These are phyloP conservation scores for Junco hyemalis DNA, from an alignment of 2,113 vertebrate genomes.

Conservation along the genomic window DNA sequence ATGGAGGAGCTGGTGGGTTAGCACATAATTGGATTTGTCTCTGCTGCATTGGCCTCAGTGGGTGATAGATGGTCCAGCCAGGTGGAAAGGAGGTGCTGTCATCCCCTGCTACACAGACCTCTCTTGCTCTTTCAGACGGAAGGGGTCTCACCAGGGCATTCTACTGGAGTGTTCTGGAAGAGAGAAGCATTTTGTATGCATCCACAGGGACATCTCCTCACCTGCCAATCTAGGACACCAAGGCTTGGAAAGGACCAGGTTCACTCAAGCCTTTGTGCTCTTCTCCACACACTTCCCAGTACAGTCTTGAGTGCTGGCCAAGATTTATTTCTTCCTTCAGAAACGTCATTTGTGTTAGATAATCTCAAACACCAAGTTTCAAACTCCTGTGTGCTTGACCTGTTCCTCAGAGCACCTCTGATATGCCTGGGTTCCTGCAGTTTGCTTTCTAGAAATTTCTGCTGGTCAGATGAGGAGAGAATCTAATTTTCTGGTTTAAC, in stretches of 20 bases:
- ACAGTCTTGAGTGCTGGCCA: neutral
- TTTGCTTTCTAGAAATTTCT: neutral
- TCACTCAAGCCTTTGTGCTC: neutral
- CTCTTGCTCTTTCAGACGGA: fast-evolving
- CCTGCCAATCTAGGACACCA: neutral
- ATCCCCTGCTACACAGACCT: neutral
- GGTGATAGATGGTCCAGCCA: neutral
- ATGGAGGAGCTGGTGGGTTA: neutral
- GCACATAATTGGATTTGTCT: neutral
- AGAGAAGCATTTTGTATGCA: neutral
- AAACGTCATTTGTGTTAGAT: neutral
- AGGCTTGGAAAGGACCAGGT: neutral
- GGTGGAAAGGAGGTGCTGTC: neutral
- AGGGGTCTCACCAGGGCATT: neutral
- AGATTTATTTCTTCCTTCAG: neutral
- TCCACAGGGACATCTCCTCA: neutral
- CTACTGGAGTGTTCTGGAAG: neutral
- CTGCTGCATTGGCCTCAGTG: neutral
- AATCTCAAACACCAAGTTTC: neutral
- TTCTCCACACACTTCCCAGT: neutral
- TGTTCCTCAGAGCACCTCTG: neutral
- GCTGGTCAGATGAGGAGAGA: neutral
- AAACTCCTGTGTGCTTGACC: neutral
- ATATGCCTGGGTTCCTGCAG: neutral
- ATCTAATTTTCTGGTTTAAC: neutral